A percentile compares a stretch with the other conserved stretches of the same genome.
phyloP scores from a whole-genome alignment of 2,888 invertebrate genomes.

The Argyresthia goedartella region DNA sequence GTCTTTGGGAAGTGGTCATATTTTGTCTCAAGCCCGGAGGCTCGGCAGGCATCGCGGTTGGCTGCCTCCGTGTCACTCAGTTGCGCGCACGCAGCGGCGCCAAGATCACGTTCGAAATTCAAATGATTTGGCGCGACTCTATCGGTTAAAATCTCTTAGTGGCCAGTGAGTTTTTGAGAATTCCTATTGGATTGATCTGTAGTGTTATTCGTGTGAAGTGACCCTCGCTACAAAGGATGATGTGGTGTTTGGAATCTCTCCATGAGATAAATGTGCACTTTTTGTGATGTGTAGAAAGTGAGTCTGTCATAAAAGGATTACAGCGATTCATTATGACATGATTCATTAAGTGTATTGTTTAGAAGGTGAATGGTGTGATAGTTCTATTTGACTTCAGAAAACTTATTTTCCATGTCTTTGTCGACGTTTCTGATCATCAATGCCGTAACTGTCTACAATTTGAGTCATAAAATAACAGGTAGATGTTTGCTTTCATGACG shows the following conservation, averaged over 20 bases:
- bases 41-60: conserved; percentile 32
- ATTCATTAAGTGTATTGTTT: conserved; percentile 7
- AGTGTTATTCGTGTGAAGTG: conserved; percentile 12
- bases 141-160: conserved; percentile 13
- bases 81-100: conserved; percentile 51
- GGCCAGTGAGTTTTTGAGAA: conserved; percentile 1
- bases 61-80: conserved; percentile 42
- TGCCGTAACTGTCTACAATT: too few relatives aligned
- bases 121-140: conserved; percentile 31
- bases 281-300: conserved; percentile 33
- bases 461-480: too few relatives aligned
- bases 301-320: conserved; percentile 34
- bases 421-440: too few relatives aligned
- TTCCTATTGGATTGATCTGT: conserved; percentile 17
- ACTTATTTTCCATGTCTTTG: neutral
- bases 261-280: conserved; percentile 15
- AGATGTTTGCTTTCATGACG: too few relatives aligned
- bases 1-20: conserved; percentile 13
- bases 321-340: conserved; percentile 29
- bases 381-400: neutral
- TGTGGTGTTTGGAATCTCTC: conserved; percentile 8
- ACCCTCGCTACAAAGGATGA: conserved; percentile 8
- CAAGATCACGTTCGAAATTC: conserved; percentile 37
- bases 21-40: conserved; percentile 26
- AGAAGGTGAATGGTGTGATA: conserved; percentile 13